phyloP scores from a whole-genome alignment of 2,797 vertebrate genomes.

The Gastrophryne carolinensis region DNA sequence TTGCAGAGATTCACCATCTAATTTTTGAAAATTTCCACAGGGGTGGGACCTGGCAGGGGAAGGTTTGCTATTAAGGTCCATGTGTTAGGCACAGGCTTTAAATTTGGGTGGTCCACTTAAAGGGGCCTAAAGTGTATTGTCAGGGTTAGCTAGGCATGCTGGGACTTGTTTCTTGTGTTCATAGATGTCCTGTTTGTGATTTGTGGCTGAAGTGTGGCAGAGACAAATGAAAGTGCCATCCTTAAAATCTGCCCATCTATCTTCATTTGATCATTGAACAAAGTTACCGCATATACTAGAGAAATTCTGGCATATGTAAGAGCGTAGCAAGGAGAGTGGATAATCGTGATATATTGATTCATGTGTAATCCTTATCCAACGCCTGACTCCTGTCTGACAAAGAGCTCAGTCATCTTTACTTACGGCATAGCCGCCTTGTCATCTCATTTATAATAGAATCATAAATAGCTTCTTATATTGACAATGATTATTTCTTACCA shows the following conservation, averaged over 20 bases:
- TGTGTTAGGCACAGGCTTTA: too few relatives aligned
- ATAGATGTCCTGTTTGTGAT: too few relatives aligned
- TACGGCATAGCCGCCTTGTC: neutral
- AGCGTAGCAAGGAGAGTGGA: neutral
- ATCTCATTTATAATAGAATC: conserved; percentile 18
- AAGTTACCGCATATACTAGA: neutral
- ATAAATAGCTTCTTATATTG: conserved; percentile 25
- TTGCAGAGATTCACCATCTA: too few relatives aligned
- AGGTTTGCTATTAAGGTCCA: too few relatives aligned
- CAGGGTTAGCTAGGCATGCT: too few relatives aligned
- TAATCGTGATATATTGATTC: conserved; percentile 36
- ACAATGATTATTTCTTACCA: conserved; percentile 25
- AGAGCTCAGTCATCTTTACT: conserved; percentile 39
- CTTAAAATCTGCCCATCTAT: conserved; percentile 3
- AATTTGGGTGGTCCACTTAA: too few relatives aligned
- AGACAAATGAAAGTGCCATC: too few relatives aligned
- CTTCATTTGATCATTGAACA: conserved; percentile 16
- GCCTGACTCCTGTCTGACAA: conserved; percentile 20
- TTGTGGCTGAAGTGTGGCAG: too few relatives aligned
- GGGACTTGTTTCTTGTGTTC: too few relatives aligned
- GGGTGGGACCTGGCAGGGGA: too few relatives aligned
- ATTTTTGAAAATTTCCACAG: too few relatives aligned
- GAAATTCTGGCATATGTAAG: neutral
- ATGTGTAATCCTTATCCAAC: conserved; percentile 20
- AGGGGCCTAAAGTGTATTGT: too few relatives aligned